Evolutionary conservation across 2,888 invertebrate species (phyloP).

Genomic region (Agrotis exclamationis): DNA sequence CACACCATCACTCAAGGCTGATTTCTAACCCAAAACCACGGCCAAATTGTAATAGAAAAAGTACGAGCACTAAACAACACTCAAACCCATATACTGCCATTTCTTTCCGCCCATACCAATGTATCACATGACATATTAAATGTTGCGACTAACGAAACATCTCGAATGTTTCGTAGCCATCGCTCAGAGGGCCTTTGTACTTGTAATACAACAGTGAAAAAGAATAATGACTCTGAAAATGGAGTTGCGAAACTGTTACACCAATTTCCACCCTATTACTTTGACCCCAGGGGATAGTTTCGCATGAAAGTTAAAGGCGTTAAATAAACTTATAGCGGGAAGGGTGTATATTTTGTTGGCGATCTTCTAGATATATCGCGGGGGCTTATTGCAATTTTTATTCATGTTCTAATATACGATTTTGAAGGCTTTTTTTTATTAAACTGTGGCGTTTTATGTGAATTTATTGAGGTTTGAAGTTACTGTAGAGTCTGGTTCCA

Average conservation of each 20-base stretch:
- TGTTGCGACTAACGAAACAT: slow-evolving; percentile 67
- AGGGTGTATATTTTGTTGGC: slow-evolving; percentile 68
- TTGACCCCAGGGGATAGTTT: slow-evolving; percentile 27
- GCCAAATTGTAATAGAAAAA: slow-evolving; percentile 20
- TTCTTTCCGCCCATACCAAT: slow-evolving; percentile 53
- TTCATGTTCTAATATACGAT: slow-evolving; percentile 59
- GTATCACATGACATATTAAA: slow-evolving; percentile 66
- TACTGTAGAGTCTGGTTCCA: slow-evolving; percentile 12
- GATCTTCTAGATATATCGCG: slow-evolving; percentile 65
- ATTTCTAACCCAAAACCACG: neutral
- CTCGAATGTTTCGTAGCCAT: slow-evolving; percentile 65
- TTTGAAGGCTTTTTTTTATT: slow-evolving; percentile 52
- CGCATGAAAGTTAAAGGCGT: slow-evolving; percentile 29
- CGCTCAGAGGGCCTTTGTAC: slow-evolving; percentile 67
- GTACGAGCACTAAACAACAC: slow-evolving; percentile 25
- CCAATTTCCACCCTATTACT: slow-evolving; percentile 53
- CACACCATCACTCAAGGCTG: neutral
- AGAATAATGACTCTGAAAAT: slow-evolving; percentile 71
- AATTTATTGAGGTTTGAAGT: slow-evolving; percentile 52
- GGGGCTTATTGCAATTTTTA: slow-evolving; percentile 67
- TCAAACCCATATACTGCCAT: slow-evolving; percentile 20
- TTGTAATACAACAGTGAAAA: slow-evolving; percentile 70
- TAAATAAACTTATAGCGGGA: slow-evolving; percentile 66
- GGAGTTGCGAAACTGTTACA: slow-evolving; percentile 65
- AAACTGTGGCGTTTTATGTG: slow-evolving; percentile 49